A percentile compares a stretch with the other conserved stretches of the same genome.
Evolutionary conservation across 1,140 invertebrate species (phyloP).

Genomic region (Octopus sinensis): DNA sequence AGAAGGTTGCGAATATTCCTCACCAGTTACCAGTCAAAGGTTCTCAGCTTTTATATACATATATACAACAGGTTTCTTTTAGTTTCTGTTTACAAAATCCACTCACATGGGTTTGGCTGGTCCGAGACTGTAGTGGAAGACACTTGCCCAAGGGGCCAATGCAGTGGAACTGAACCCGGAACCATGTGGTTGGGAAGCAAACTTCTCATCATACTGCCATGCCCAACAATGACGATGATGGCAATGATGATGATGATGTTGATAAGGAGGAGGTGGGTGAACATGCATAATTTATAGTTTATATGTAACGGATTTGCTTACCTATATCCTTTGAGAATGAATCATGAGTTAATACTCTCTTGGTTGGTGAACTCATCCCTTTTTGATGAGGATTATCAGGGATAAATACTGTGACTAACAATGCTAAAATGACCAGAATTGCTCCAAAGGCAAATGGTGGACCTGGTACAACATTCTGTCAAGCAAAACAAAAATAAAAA

Average conservation of each 20-base stretch:
- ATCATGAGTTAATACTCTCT: slow-evolving; percentile 15
- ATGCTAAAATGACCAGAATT: slow-evolving; percentile 89
- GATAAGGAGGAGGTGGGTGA: background rate
- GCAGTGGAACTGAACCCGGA: too few relatives aligned
- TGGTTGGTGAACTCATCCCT: slow-evolving; percentile 18
- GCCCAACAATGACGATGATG: too few relatives aligned
- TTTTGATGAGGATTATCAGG: slow-evolving; percentile 64
- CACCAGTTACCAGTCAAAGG: background rate
- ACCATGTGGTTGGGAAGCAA: too few relatives aligned
- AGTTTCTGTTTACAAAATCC: too few relatives aligned
- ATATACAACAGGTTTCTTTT: too few relatives aligned
- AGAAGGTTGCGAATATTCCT: background rate
- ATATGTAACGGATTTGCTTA: background rate
- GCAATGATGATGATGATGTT: too few relatives aligned
- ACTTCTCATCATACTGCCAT: too few relatives aligned
- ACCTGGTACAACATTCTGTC: slow-evolving; percentile 82
- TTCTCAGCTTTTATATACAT: too few relatives aligned
- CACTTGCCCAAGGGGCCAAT: too few relatives aligned
- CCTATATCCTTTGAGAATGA: slow-evolving; percentile 22
- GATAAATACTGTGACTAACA: slow-evolving; percentile 88
- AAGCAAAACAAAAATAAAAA: slow-evolving; percentile 12
- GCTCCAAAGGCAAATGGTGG: slow-evolving; percentile 99
- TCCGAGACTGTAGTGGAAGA: too few relatives aligned
- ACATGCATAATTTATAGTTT: background rate
- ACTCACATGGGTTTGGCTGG: too few relatives aligned